phyloP scores from a whole-genome alignment of 2,113 vertebrate species.

The Corythornis cristatus region DNA sequence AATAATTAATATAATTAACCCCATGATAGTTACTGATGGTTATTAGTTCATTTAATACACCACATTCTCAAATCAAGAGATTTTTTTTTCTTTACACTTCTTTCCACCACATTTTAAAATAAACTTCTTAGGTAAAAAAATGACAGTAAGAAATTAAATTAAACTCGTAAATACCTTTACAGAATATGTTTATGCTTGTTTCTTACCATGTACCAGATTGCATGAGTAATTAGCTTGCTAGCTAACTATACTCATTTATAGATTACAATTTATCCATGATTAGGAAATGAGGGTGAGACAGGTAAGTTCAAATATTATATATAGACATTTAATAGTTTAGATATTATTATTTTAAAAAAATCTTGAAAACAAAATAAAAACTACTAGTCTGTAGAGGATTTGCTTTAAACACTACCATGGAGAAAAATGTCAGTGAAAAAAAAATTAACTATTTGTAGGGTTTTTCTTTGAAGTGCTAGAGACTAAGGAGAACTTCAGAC shows the following conservation, averaged over 20 bases:
- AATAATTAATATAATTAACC: constrained; percentile 22
- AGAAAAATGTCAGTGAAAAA: neutral
- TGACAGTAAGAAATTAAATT: neutral
- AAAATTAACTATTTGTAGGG: neutral
- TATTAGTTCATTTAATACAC: neutral
- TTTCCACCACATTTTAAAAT: neutral
- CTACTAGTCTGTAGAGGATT: neutral
- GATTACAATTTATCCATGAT: neutral
- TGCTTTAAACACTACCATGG: neutral
- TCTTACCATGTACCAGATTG: neutral
- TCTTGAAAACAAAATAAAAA: neutral
- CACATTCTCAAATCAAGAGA: neutral
- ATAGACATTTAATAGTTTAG: neutral
- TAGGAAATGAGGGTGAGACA: neutral
- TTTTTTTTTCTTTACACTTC: neutral
- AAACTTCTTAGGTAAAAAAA: neutral
- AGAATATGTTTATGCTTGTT: neutral
- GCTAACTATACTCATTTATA: neutral
- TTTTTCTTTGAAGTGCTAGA: neutral
- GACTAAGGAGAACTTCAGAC: neutral
- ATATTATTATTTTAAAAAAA: neutral
- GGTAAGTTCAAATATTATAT: neutral
- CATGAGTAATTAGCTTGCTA: neutral
- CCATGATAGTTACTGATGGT: constrained; percentile 22
- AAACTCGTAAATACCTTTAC: neutral